Base-by-base conservation (phyloP, 2,113 vertebrate species). In the Sclerurus mexicanus region DNA sequence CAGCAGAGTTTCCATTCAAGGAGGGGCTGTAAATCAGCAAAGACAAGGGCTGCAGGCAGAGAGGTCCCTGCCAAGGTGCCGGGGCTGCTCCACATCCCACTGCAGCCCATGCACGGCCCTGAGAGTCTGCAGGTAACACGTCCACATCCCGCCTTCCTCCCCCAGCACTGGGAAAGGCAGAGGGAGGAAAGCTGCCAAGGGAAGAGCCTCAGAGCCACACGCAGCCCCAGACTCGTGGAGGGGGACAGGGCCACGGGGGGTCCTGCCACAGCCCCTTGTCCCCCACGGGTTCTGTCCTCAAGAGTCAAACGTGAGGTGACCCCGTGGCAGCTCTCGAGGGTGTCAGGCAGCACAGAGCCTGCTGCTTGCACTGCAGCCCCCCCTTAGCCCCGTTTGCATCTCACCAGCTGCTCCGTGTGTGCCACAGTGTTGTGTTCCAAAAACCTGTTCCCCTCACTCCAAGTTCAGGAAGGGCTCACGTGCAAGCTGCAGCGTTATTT, bases 301-400 rank as follows among this genome's bases (percentile, higher is more conserved):
- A 59, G 52, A 22, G 27, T 3, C 30, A 4, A 37, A 8, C 1
- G 3, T 0, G 2, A n/a, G 53, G 23, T 1, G 12, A 39, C 23
- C 5, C 27, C 83, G 66, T 20, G 5, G 42, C 20, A 1, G 66
- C 74, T 17, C 39, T 3, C 50, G 1, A 12, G 59, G 7, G 14
- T 4, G 5, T 2, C 31, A 18, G 31, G 2, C 5, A 2, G 64
- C 0, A 1, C 46, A 18, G 35, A 50, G 35, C 49, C n/a, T 5
- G 3, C 0, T 0, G 23, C 0, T 1, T 2, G 24, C 9, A 0
- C 0, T 14, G 80, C 44, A 39, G 68, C 73, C 58, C 49, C 55
- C 47, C 1, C 3, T 2, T 7, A 20, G 37, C 11, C 85, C 52
- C 9, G 0, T 22, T 31, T 5, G 68, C 63, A 0, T 2, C 60